phyloP scores from a whole-genome alignment of 2,113 vertebrate species.

The Aplodontia rufa region DNA sequence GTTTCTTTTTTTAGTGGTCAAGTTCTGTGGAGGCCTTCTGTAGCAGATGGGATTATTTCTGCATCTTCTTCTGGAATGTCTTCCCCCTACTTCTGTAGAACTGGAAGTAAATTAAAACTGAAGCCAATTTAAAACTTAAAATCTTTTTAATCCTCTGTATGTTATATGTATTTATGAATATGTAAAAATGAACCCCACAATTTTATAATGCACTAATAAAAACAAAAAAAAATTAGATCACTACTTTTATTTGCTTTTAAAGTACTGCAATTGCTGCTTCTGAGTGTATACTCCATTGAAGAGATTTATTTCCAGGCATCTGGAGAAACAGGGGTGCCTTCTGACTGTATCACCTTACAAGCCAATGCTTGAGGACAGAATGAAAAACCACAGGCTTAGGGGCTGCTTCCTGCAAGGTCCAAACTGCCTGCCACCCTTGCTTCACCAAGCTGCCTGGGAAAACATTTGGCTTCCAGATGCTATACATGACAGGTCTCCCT shows the following conservation, averaged over 20 bases:
- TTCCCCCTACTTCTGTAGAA: neutral
- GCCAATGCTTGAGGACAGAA: constrained; percentile 30
- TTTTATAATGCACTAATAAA: too few relatives aligned
- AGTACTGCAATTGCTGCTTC: constrained; percentile 5
- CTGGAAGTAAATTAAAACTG: constrained; percentile 46
- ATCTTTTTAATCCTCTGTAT: too few relatives aligned
- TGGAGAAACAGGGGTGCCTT: constrained; percentile 27
- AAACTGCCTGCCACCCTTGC: constrained; percentile 20
- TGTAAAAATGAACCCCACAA: too few relatives aligned
- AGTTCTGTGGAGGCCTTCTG: constrained; percentile 47
- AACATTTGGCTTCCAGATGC: constrained; percentile 70
- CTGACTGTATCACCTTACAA: constrained; percentile 29
- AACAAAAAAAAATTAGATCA: neutral
- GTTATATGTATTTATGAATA: too few relatives aligned
- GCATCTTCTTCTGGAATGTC: neutral
- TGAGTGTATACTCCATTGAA: neutral
- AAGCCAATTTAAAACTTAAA: constrained; percentile 15
- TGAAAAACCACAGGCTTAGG: constrained; percentile 44
- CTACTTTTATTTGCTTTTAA: neutral
- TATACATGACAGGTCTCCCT: constrained; percentile 13
- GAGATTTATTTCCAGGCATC: constrained; percentile 50
- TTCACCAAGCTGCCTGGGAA: constrained; percentile 37
- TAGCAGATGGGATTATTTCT: constrained; percentile 60
- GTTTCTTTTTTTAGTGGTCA: constrained; percentile 56
- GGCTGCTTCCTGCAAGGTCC: constrained; percentile 47